Evolutionary conservation across 64 coral and sea anemone species (phyloP).

Genomic region (Catalaphyllia jardinei): DNA sequence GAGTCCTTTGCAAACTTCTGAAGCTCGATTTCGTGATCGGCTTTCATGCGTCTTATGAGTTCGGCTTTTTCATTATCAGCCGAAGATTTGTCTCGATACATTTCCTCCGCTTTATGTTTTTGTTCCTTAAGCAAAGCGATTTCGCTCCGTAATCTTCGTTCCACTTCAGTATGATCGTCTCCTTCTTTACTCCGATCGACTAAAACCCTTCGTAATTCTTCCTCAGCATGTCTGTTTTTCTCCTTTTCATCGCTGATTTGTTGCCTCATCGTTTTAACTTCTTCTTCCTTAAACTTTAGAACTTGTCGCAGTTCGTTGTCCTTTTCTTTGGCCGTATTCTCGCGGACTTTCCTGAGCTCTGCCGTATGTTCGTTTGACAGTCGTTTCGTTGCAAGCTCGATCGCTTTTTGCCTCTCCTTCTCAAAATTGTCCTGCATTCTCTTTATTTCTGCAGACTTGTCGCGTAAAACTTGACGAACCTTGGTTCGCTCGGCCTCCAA

Average conservation of each 20-base stretch:
- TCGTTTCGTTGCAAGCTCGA: conserved; percentile 79
- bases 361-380: conserved; percentile 74
- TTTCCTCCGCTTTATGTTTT: conserved; percentile 85
- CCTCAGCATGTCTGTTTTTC: conserved; percentile 70
- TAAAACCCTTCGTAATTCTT: conserved; percentile 72
- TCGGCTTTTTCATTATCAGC: conserved; percentile 97
- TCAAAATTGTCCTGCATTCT: conserved; percentile 93
- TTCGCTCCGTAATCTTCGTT: conserved; percentile 77
- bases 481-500: conserved; percentile 83
- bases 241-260: conserved; percentile 90
- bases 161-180: conserved; percentile 55
- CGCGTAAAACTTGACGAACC: conserved; percentile 89
- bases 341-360: conserved; percentile 70
- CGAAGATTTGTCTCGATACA: conserved; percentile 75
- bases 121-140: conserved; percentile 72
- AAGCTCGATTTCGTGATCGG: conserved; percentile 87
- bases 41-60: conserved; percentile 81
- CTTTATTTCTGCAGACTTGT: conserved; percentile 88
- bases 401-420: conserved; percentile 88
- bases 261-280: conserved; percentile 84
- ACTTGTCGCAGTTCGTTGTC: conserved; percentile 92
- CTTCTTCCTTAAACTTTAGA: conserved; percentile 94
- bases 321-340: conserved; percentile 73
- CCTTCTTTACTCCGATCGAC: conserved; percentile 62
- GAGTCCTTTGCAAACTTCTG: conserved; percentile 76